phyloP scores from a whole-genome alignment of 2,797 vertebrate species.

The Falco berigora region DNA sequence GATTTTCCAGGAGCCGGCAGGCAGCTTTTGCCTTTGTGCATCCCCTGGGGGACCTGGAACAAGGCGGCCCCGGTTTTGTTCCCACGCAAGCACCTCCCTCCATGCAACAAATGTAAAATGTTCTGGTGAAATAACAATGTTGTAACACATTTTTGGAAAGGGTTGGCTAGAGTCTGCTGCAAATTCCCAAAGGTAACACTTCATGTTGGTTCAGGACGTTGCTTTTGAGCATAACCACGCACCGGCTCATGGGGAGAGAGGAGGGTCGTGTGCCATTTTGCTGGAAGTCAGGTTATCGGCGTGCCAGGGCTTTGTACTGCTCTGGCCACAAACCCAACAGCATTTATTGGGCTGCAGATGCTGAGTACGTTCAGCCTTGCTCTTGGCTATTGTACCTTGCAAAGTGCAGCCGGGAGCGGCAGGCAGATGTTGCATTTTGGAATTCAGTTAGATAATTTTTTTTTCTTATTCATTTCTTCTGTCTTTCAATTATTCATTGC shows the following conservation, averaged over 20 bases:
- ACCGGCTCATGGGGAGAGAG: neutral
- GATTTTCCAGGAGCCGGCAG: neutral
- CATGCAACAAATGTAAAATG: accelerated
- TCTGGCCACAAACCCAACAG: accelerated
- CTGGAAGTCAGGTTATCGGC: neutral
- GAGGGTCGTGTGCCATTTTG: neutral
- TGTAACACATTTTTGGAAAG: neutral
- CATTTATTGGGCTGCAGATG: neutral
- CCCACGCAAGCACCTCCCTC: neutral
- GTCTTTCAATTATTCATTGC: neutral
- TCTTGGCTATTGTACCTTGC: neutral
- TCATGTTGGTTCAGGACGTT: neutral
- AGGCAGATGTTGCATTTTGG: neutral
- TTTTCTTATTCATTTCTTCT: neutral
- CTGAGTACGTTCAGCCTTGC: neutral
- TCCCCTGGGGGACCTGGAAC: neutral
- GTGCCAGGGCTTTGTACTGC: neutral
- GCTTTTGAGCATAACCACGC: neutral
- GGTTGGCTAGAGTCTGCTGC: neutral
- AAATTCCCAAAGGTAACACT: neutral
- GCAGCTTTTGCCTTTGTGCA: neutral
- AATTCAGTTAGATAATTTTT: neutral
- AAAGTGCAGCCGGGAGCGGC: neutral
- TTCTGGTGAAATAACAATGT: neutral
- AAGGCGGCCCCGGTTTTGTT: neutral